phyloP scores from a whole-genome alignment of 2,113 vertebrate genomes.

The Phrynosoma platyrhinos region DNA sequence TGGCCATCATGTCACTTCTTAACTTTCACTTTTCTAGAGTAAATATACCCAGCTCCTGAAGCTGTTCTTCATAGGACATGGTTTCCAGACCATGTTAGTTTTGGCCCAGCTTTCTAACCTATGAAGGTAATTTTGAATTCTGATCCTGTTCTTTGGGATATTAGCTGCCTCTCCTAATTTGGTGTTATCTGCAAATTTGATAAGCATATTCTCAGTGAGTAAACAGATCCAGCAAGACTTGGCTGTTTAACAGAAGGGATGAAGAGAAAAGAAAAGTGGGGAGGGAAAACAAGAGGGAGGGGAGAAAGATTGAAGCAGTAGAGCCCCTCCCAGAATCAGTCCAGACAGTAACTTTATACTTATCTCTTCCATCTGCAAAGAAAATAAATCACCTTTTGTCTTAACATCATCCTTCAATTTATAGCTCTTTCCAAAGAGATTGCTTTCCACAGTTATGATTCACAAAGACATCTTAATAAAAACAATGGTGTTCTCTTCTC shows the following conservation, averaged over 20 bases:
- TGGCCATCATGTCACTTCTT: too few species aligned
- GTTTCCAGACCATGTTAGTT: too few species aligned
- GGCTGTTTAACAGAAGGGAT: slow-evolving; percentile 73
- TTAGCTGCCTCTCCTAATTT: too few species aligned
- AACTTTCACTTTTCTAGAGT: too few species aligned
- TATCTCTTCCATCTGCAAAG: background rate
- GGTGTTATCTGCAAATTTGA: too few species aligned
- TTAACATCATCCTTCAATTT: background rate
- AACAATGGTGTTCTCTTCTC: background rate
- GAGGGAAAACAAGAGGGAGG: background rate
- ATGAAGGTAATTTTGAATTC: too few species aligned
- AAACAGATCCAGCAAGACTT: too few species aligned
- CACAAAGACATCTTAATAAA: background rate
- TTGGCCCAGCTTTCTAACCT: too few species aligned
- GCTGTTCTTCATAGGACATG: too few species aligned
- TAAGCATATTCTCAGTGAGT: too few species aligned
- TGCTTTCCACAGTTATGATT: background rate
- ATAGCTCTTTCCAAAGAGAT: background rate
- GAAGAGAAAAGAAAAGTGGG: background rate
- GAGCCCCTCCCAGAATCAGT: background rate
- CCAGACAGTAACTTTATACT: background rate
- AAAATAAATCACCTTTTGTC: background rate
- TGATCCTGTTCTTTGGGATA: too few species aligned
- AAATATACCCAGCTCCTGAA: too few species aligned
- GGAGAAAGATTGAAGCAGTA: background rate